A percentile compares a stretch with the other conserved stretches of the same genome.
phyloP scores from a whole-genome alignment of 2,797 vertebrate genomes.

The Coregonus ussuriensis region DNA sequence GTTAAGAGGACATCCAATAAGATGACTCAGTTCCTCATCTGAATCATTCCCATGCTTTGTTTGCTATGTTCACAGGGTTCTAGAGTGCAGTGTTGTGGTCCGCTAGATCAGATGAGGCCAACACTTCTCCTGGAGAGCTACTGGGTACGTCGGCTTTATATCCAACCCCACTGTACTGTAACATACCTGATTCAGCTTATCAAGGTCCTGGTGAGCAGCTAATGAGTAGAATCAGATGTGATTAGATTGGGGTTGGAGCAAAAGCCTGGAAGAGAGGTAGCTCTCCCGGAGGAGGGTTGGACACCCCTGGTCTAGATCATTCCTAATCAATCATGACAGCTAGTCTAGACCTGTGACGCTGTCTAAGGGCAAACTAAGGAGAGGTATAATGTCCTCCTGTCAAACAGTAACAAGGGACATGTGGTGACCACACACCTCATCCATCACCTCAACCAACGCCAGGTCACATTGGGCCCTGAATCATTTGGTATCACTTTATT shows the following conservation, averaged over 20 bases:
- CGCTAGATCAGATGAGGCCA: neutral
- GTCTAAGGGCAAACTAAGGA: neutral
- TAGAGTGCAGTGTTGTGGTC: neutral
- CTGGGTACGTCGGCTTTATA: neutral
- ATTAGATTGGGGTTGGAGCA: neutral
- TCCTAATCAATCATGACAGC: neutral
- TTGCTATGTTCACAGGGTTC: neutral
- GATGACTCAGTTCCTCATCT: neutral
- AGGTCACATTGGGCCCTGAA: neutral
- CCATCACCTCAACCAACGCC: neutral
- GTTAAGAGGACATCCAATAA: neutral
- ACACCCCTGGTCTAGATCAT: neutral
- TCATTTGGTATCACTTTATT: neutral
- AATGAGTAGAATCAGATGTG: neutral
- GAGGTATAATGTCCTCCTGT: neutral
- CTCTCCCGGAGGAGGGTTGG: too few species aligned
- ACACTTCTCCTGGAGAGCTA: neutral
- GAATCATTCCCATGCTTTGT: neutral
- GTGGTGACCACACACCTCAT: neutral
- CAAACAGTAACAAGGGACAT: neutral
- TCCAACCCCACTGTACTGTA: neutral
- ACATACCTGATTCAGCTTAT: neutral
- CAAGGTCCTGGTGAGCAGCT: neutral
- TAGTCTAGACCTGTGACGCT: neutral
- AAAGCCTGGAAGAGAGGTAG: neutral